A percentile compares a stretch with the other conserved stretches of the same genome.
Conservation (phyloP, 2,888 invertebrate genomes). For the Agrilus mali region DNA sequence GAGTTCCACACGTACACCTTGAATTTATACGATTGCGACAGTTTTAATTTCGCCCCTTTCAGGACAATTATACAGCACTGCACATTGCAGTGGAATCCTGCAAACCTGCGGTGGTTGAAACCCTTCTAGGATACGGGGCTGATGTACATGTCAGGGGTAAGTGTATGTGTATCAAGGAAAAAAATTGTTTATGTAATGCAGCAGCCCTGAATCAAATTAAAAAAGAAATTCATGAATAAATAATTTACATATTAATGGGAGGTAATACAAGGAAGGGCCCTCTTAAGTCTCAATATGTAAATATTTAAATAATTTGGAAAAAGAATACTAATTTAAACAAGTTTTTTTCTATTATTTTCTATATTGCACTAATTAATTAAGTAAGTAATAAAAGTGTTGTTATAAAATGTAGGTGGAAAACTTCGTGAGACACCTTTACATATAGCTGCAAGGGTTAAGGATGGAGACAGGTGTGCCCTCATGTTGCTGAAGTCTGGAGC, state of each 20-base stretch:
- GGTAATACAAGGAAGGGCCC: no score
- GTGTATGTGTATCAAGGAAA: no score
- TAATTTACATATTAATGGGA: no score
- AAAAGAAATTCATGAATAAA: no score
- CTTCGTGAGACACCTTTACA: constrained; percentile 91
- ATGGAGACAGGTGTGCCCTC: constrained; percentile 85
- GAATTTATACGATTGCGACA: constrained; percentile 4
- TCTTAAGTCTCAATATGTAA: no score
- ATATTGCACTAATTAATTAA: no score
- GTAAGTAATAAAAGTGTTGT: neutral
- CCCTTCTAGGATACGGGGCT: constrained; percentile 90
- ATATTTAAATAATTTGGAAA: no score
- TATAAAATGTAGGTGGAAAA: constrained; percentile 57
- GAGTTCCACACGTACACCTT: constrained; percentile 27
- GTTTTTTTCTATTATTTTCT: no score
- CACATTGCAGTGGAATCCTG: constrained; percentile 95
- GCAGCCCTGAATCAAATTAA: no score
- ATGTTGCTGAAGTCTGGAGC: constrained; percentile 98
- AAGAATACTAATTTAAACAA: no score
- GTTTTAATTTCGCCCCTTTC: constrained; percentile 16
- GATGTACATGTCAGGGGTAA: constrained; percentile 84
- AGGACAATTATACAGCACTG: constrained; percentile 96
- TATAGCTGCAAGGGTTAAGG: constrained; percentile 88
- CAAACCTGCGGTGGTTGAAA: constrained; percentile 90
- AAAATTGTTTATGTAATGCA: no score